Evolutionary conservation across 2,113 vertebrate species (phyloP).

Genomic region (Athene noctua): DNA sequence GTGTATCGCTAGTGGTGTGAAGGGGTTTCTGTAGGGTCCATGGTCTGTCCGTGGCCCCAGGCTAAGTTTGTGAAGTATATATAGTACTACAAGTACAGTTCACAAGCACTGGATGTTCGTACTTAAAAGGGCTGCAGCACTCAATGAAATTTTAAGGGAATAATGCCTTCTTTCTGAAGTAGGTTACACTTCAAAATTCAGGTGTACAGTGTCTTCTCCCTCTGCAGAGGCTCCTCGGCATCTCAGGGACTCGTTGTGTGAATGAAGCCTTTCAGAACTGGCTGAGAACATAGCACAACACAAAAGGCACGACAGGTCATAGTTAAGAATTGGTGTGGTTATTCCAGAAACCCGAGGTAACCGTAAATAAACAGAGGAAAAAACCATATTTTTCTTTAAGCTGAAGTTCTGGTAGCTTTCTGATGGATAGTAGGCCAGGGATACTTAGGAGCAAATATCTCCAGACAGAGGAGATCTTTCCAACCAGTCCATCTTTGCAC

Average conservation of each 20-base stretch:
- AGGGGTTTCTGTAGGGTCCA: background rate
- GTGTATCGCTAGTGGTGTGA: background rate
- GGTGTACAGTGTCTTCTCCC: background rate
- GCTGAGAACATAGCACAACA: background rate
- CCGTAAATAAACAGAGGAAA: background rate
- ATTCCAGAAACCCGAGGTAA: background rate
- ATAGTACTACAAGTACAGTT: background rate
- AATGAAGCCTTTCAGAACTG: background rate
- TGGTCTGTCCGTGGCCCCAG: background rate
- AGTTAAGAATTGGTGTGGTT: background rate
- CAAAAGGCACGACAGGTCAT: background rate
- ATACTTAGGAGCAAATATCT: background rate
- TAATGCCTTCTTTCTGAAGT: background rate
- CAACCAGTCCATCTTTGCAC: background rate
- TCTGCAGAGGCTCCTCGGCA: background rate
- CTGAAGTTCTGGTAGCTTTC: background rate
- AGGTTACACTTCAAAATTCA: background rate
- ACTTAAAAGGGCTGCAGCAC: background rate
- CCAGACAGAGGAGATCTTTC: background rate
- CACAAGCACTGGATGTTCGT: background rate
- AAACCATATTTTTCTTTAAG: background rate
- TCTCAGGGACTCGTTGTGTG: rapidly evolving
- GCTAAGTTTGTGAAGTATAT: background rate
- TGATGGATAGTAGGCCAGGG: background rate
- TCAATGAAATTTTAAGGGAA: background rate